Percentiles rank a stretch among this genome's conserved stretches.
Evolutionary conservation across 2,113 vertebrate species (phyloP).

Genomic region (Microcebus lehilahytsara): DNA sequence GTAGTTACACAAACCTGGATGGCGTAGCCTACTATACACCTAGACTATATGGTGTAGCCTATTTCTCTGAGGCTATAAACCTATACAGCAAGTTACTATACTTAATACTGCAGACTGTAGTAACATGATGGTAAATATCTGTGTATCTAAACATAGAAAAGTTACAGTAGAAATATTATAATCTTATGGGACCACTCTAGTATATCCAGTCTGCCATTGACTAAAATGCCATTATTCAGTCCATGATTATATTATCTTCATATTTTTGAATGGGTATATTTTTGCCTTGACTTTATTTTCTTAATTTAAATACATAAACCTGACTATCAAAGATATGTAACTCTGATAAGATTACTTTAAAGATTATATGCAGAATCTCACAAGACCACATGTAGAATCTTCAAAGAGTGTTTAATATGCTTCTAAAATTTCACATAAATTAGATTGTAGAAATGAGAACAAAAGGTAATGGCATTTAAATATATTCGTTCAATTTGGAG

Average conservation of each 20-base stretch:
- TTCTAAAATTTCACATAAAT: slow-evolving; percentile 3
- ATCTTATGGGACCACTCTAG: not conserved
- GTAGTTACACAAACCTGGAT: not conserved
- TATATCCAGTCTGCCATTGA: not conserved
- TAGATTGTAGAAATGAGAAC: not conserved
- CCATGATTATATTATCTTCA: not conserved
- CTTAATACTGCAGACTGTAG: too few relatives aligned
- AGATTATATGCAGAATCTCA: not conserved
- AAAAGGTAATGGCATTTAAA: not conserved
- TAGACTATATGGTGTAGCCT: not conserved
- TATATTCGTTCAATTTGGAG: not conserved
- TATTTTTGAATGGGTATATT: not conserved
- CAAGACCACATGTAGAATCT: not conserved
- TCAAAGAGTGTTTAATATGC: not conserved
- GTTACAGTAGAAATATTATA: not conserved
- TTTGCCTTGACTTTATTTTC: not conserved
- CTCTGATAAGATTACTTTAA: not conserved
- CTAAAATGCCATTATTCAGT: not conserved
- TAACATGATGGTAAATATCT: not conserved
- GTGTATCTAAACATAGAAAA: not conserved
- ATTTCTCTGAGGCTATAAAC: not conserved
- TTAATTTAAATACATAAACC: slow-evolving; percentile 9
- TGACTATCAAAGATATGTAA: not conserved
- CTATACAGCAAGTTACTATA: not conserved
- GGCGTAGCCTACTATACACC: not conserved